phyloP scores from a whole-genome alignment of 2,888 invertebrate species.

The Parapristionchus giblindavisi region DNA sequence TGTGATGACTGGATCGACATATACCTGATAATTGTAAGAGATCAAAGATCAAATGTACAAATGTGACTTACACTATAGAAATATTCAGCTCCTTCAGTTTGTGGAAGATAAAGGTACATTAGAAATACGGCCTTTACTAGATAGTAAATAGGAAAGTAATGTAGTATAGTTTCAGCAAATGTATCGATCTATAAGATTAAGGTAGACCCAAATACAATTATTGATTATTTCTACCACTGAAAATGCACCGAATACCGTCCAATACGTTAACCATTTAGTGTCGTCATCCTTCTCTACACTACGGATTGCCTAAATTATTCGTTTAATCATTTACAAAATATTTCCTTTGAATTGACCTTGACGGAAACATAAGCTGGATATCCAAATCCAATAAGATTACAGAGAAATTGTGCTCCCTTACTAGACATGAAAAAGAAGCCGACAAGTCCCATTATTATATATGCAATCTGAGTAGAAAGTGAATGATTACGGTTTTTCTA shows the following conservation, averaged over 20 bases:
- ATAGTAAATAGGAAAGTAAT: conserved; percentile 48
- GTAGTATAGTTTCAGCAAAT: conserved; percentile 47
- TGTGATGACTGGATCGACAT: conserved; percentile 4
- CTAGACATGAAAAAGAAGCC: conserved; percentile 42
- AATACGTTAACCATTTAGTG: conserved; percentile 89
- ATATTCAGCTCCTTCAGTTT: conserved; percentile 48
- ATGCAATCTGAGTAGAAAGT: background rate
- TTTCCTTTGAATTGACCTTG: conserved; percentile 32
- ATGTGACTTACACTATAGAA: conserved; percentile 40
- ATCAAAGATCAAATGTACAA: background rate
- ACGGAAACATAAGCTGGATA: conserved; percentile 57
- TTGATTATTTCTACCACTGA: conserved; percentile 33
- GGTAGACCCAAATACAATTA: background rate
- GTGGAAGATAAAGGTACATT: conserved; percentile 50
- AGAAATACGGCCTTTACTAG: conserved; percentile 49
- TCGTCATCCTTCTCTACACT: conserved; percentile 71
- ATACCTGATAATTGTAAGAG: background rate
- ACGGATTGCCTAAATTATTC: conserved; percentile 73
- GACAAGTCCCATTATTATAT: background rate
- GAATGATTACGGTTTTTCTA: background rate
- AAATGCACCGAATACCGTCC: conserved; percentile 76
- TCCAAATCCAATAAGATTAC: conserved; percentile 57
- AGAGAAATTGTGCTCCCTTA: conserved; percentile 73
- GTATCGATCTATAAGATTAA: conserved; percentile 42
- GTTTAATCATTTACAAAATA: too few relatives aligned